Conservation (phyloP, 2,888 invertebrate species). For the Cryptocheilus praepositus region DNA sequence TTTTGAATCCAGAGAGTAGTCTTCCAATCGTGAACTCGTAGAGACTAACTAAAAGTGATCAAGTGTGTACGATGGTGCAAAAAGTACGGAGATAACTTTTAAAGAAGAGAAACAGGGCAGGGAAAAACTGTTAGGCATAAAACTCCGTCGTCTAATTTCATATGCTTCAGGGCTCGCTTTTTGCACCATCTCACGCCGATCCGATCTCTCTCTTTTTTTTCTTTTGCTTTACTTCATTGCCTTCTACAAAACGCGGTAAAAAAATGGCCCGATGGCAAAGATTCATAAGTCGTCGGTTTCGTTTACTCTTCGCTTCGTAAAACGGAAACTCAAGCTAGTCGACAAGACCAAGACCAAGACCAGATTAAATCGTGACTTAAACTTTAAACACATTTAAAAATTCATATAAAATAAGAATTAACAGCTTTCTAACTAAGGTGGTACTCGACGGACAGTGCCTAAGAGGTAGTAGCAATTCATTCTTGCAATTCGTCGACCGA, state of each 20-base stretch:
- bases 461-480: slow-evolving; percentile 67
- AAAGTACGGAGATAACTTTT: slow-evolving; percentile 34
- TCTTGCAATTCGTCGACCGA: slow-evolving; percentile 46
- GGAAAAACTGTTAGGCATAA: too few species aligned
- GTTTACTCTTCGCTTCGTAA: slow-evolving; percentile 24
- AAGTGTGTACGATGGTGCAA: slow-evolving; percentile 42
- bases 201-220: too few species aligned
- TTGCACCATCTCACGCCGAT: slow-evolving; percentile 35
- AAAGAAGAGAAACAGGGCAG: too few species aligned
- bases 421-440: slow-evolving; percentile 60
- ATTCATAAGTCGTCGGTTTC: slow-evolving; percentile 14
- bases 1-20: slow-evolving; percentile 23
- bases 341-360: slow-evolving; percentile 42
- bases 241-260: slow-evolving; percentile 44
- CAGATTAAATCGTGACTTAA: slow-evolving; percentile 46
- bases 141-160: neutral
- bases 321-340: slow-evolving; percentile 41
- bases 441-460: slow-evolving; percentile 65
- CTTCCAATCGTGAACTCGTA: slow-evolving; percentile 44
- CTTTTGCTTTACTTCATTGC: slow-evolving; percentile 11
- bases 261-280: slow-evolving; percentile 34
- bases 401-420: slow-evolving; percentile 64
- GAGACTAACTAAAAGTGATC: slow-evolving; percentile 50
- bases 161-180: slow-evolving; percentile 34
- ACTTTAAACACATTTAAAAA: slow-evolving; percentile 60